Conservation (phyloP, 2,113 vertebrate genomes). For the Hypanus sabinus region DNA sequence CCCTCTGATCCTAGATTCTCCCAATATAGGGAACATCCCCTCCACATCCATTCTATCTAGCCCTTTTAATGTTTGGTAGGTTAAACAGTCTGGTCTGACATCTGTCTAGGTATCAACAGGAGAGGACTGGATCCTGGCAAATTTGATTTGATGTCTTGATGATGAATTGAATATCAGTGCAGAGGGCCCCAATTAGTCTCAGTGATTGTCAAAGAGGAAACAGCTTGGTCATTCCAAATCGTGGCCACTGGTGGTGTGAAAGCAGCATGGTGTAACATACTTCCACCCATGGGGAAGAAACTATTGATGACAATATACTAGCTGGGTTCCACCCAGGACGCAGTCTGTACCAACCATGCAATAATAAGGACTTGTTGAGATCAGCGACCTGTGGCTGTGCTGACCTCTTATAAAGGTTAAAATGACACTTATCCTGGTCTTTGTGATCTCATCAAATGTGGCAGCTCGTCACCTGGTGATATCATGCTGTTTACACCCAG, state of each 20-base stretch:
- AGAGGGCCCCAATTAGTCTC: neutral
- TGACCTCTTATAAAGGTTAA: neutral
- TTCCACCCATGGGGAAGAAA: neutral
- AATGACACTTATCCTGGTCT: constrained; percentile 11
- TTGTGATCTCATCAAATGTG: constrained; percentile 19
- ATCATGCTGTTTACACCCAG: neutral
- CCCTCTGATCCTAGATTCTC: no score
- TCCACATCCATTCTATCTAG: no score
- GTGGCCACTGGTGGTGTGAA: neutral
- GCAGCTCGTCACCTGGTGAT: constrained; percentile 8
- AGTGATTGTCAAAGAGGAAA: neutral
- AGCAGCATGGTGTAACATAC: no score
- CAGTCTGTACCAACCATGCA: neutral
- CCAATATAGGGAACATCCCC: no score
- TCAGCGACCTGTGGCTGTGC: neutral
- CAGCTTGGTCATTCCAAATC: neutral
- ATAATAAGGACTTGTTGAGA: neutral
- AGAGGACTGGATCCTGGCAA: neutral
- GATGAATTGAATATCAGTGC: neutral
- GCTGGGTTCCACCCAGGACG: neutral
- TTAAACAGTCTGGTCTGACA: neutral
- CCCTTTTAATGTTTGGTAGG: no score
- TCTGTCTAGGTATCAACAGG: neutral
- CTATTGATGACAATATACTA: neutral
- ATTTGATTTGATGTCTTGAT: neutral